These are phyloP conservation scores for Pristionchus entomophagus DNA, from an alignment of 2,888 invertebrate species.

Conservation along the genomic window DNA sequence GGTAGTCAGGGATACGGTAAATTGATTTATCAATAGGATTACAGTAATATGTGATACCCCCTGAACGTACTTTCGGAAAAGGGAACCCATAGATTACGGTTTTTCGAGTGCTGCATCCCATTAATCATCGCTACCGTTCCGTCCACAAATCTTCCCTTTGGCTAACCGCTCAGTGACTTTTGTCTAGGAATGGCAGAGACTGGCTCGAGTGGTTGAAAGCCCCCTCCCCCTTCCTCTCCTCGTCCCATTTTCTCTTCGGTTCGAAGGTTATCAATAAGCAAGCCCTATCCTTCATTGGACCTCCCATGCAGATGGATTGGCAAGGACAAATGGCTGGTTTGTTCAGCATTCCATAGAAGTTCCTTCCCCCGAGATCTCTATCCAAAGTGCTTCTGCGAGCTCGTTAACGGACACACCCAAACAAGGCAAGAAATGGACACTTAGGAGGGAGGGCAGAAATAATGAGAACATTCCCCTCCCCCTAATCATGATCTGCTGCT, in stretches of 20 bases:
- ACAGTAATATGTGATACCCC: background rate
- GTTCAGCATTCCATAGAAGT: background rate
- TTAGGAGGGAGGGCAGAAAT: no score
- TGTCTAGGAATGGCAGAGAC: background rate
- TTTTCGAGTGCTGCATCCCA: background rate
- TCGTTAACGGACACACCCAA: background rate
- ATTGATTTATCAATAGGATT: background rate
- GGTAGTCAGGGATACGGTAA: background rate
- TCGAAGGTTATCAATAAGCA: conserved; percentile 11
- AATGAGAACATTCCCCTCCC: conserved; percentile 6
- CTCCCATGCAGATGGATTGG: background rate
- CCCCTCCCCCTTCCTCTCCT: no score
- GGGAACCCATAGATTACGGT: background rate
- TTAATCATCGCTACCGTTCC: background rate
- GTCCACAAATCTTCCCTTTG: background rate
- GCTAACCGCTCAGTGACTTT: background rate
- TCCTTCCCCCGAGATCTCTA: background rate
- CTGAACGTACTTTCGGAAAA: no score
- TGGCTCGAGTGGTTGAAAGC: background rate
- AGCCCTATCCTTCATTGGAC: background rate
- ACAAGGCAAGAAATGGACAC: background rate
- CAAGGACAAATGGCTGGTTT: background rate
- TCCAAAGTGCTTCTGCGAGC: conserved; percentile 12
- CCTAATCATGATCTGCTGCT: background rate
- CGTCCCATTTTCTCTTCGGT: no score